Percentiles rank a stretch among this genome's conserved stretches.
Conservation (phyloP, 2,113 vertebrate species). For the Chaenogobius annularis region DNA sequence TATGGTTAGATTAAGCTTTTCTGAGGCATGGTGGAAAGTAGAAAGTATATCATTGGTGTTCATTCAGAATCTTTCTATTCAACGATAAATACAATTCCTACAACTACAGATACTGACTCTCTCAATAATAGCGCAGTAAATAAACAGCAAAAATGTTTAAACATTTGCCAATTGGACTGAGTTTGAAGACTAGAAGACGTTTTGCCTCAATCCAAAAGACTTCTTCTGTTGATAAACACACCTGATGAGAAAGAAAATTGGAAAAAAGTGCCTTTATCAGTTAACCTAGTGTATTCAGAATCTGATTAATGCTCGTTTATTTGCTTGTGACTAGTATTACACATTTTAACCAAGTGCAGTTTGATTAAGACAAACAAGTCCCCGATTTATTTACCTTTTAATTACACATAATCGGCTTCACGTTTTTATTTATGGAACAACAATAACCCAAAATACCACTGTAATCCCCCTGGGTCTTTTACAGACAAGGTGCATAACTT, state of each 20-base stretch:
- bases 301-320: too few relatives aligned
- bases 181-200: too few relatives aligned
- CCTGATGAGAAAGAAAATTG: too few relatives aligned
- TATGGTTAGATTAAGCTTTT: too few relatives aligned
- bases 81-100: background rate
- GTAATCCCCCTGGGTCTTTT: background rate
- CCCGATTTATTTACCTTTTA: conserved; percentile 9
- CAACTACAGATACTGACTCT: background rate
- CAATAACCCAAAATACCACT: conserved; percentile 10
- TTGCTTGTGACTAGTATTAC: conserved; percentile 14
- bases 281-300: too few relatives aligned
- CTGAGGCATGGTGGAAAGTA: background rate
- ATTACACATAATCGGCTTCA: conserved; percentile 13
- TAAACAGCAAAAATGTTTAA: too few relatives aligned
- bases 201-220: too few relatives aligned
- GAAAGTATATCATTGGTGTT: background rate
- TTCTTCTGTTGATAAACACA: too few relatives aligned
- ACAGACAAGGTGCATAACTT: background rate
- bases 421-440: conserved; percentile 16
- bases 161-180: too few relatives aligned
- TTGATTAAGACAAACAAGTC: conserved; percentile 8
- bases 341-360: conserved; percentile 23
- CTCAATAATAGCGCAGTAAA: background rate
- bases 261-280: too few relatives aligned
- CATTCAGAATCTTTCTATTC: too few relatives aligned